Conservation (phyloP, 2,113 vertebrate genomes). For the Trematocara nigrifrons region DNA sequence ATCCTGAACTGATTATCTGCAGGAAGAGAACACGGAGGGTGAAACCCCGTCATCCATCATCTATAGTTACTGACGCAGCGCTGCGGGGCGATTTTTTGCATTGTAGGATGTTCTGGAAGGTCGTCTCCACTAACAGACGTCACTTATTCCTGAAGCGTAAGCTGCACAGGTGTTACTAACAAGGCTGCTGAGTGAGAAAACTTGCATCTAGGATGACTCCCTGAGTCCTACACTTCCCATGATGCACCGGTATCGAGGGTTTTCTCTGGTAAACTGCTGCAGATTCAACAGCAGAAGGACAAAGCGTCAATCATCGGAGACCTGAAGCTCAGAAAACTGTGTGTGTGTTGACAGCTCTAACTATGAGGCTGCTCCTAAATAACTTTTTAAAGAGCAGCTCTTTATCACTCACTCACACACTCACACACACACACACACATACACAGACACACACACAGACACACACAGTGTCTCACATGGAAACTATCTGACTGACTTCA, state of each 20-base stretch:
- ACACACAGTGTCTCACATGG: background rate
- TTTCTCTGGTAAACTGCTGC: background rate
- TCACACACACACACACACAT: background rate
- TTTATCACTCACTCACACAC: background rate
- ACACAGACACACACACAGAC: background rate
- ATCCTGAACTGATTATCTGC: constrained; percentile 68
- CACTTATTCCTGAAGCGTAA: background rate
- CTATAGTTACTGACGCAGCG: background rate
- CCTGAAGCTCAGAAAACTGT: background rate
- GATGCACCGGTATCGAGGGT: background rate
- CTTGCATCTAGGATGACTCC: background rate
- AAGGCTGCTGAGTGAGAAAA: background rate
- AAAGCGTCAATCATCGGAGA: background rate
- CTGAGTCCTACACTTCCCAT: background rate
- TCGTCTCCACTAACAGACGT: background rate
- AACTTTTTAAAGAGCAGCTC: background rate
- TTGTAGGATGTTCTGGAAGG: too few species aligned
- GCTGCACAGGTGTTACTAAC: rapidly evolving
- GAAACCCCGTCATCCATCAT: background rate
- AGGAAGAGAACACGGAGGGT: background rate
- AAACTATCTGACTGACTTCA: constrained; percentile 49
- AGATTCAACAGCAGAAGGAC: background rate
- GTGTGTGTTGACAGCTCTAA: constrained; percentile 13
- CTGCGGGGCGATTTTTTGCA: rapidly evolving
- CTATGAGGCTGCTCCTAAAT: background rate